These are phyloP conservation scores for Sebastes elongatus DNA, from an alignment of 2,797 vertebrate genomes.

Conservation along the genomic window DNA sequence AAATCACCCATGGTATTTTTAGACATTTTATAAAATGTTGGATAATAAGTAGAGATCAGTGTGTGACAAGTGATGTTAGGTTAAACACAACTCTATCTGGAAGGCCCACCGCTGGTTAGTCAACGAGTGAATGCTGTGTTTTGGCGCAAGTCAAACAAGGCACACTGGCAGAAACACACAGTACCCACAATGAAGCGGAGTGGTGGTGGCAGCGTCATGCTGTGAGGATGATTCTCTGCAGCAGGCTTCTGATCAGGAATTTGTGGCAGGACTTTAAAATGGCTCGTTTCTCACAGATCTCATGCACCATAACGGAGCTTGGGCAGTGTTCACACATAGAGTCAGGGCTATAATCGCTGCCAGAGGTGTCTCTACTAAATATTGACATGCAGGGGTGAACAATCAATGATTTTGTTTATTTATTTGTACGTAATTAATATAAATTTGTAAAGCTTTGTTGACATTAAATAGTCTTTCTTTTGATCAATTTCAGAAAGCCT, in stretches of 20 bases:
- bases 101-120: not conserved
- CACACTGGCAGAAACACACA: conserved; percentile 1
- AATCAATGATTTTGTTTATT: not conserved
- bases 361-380: not conserved
- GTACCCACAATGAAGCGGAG: not conserved
- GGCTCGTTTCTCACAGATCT: not conserved
- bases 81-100: not conserved
- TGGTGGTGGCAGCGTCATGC: conserved; percentile 6
- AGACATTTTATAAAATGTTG: not conserved
- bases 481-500: not conserved
- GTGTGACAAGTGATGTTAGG: not conserved
- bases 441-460: not conserved
- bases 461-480: not conserved
- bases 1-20: not conserved
- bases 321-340: not conserved
- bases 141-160: not conserved
- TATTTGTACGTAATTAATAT: conserved; percentile 12
- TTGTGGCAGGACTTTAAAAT: not conserved
- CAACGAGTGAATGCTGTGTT: not conserved
- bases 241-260: conserved; percentile 16
- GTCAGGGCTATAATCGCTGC: not conserved
- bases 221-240: conserved; percentile 27
- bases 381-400: not conserved
- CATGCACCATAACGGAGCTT: not conserved
- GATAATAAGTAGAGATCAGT: not conserved